Evolutionary conservation across 1,140 invertebrate species (phyloP), one percentile per base, ranked within the genome.

Genomic region (Drosophila baimaii): DNA sequence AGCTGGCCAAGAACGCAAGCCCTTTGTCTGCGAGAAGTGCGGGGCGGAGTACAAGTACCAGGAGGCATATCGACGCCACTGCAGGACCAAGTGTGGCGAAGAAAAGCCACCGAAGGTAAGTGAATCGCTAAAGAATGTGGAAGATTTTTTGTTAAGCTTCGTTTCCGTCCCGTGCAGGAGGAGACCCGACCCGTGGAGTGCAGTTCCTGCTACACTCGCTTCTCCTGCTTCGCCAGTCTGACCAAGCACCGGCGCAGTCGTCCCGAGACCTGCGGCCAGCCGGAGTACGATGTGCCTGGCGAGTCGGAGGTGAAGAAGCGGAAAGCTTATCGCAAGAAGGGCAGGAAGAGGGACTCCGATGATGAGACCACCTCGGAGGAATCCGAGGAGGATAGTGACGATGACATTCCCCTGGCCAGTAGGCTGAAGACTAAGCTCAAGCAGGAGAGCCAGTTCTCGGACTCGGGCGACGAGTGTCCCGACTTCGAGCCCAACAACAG

Each of bases 191-290:
- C 92, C 10, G 93, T 90, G 39, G 80, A 79, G 56, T 93, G 93
- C 55, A 80, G 91, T 62, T 89, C 90, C 59, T 93, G 92, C 71
- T 75, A 74, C 10, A 74, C 81, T 31, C 81, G 91, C 43, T 93
- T 93, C 65, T 92, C 92, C n/a, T 93, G 92, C 74, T 65, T 84
- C 27, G 91, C 92, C 6, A 93, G 92, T 74, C 69, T 93, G 41
- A 79, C 91, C 21, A 93, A 93, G 76, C 93, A 93, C 73, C 77
- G 92, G 47, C 81, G 79, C 56, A 91, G 88, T 29, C 91, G 92
- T 49, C 92, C 91, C 0, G 86, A 92, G 17, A 92, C 85, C 5
- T 93, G 93, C 73, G 92, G 92, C 3, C 69, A 80, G 19, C 82
- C 85, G 0, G 66, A 91, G 78, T 86, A 91, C 78, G 65, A 78